Conservation (phyloP, 2,888 invertebrate genomes). For the Pardosa pseudoannulata region DNA sequence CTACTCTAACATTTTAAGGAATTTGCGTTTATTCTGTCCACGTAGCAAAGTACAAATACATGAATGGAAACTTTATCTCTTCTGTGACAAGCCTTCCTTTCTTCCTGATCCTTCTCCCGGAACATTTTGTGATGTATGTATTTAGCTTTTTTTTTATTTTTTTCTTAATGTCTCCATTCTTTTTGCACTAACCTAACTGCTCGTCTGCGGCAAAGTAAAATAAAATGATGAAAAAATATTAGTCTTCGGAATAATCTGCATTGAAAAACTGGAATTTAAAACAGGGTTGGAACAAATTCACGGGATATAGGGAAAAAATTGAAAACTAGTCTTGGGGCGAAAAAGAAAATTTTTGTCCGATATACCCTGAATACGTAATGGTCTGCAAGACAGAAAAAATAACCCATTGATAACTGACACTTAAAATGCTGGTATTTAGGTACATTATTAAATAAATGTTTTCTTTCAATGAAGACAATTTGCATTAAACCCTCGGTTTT, state of each 20-base stretch:
- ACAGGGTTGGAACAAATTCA: not conserved
- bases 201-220: not conserved
- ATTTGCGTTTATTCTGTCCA: conserved; percentile 45
- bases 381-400: not conserved
- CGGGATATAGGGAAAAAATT: not conserved
- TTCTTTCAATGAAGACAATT: too few species aligned
- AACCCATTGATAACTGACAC: not conserved
- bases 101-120: not conserved
- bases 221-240: not conserved
- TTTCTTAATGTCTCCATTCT: not conserved
- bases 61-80: conserved; percentile 35
- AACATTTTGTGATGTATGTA: not conserved
- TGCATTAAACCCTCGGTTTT: too few species aligned
- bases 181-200: not conserved
- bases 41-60: conserved; percentile 33
- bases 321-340: not conserved
- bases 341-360: conserved; percentile 1
- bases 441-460: not conserved
- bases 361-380: conserved; percentile 36
- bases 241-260: conserved; percentile 31
- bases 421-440: not conserved
- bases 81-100: conserved; percentile 36
- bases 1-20: conserved; percentile 34
- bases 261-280: conserved; percentile 24
- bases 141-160: not conserved